Base-by-base conservation (phyloP, 30 jellyfish, hydroid and myxozoan species). In the Pseudorhiza aurosa region DNA sequence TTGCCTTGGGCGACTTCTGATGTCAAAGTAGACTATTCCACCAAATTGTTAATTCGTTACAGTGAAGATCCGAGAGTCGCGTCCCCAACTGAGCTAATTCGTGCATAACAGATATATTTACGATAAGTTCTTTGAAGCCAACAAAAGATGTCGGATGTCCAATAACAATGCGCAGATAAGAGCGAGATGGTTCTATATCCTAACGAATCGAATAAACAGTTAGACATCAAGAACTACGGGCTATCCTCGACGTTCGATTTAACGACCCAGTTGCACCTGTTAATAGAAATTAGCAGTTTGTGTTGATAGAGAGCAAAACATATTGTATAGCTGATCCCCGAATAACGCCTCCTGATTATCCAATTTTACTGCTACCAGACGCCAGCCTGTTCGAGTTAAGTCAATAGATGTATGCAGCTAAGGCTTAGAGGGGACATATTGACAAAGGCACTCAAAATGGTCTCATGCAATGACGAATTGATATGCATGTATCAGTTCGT, bases 41-140 rank as follows among this genome's bases (percentile, higher is more conserved):
- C 28, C n/a, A 45, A 17, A 47, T 40, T 80, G 53, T 72, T 44
- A 80, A 80, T 64, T 80, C 84, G 91, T 30, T 29, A 64, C 83
- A 64, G 65, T 80, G 68, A 67, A 55, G 36, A 50, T 50, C 91
- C 84, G 24, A 27, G 5, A 64, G 91, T 42, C 91, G 91, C 83
- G 91, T 62, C 91, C 91, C 91, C 91, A 80, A 80, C 91, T 65
- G 91, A 25, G 91, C 77, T 53, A 80, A 80, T 51, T 70, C 81
- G 60, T 46, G 80, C 72, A 80, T 47, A 80, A 46, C 84, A 46
- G 75, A 63, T 57, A 60, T 64, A 50, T 78, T 49, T 80, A 62
- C 72, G 58, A 80, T 64, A 62, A 80, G 39, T 29, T 80, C 84
- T 50, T 80, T 80, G 72, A 59, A 27, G 68, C 46, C 72, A 73